Percentiles rank a stretch among this genome's conserved stretches.
phyloP scores from a whole-genome alignment of 1,140 invertebrate species.

The Micrasema minimum region DNA sequence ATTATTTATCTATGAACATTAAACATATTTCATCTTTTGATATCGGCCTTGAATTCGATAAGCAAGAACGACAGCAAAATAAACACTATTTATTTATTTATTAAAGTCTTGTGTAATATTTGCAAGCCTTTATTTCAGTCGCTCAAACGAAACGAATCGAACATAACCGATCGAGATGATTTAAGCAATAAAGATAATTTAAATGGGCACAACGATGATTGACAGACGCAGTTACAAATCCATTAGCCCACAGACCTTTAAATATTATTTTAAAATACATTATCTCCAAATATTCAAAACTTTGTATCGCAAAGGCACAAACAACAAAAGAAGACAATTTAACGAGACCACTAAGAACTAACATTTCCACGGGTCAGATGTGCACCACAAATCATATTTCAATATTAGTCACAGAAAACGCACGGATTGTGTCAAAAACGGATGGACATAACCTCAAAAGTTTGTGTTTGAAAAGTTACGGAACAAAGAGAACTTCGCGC shows the following conservation, averaged over 20 bases:
- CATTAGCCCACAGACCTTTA: conserved; percentile 24
- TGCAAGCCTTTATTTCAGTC: no score
- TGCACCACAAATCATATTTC: conserved; percentile 18
- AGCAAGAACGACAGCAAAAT: no score
- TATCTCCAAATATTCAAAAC: conserved; percentile 12
- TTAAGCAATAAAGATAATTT: neutral
- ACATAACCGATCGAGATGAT: neutral
- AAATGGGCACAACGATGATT: conserved; percentile 18
- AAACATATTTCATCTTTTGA: no score
- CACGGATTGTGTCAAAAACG: conserved; percentile 16
- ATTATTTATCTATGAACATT: no score
- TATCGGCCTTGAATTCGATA: no score
- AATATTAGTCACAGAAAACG: conserved; percentile 27
- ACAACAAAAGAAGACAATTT: conserved; percentile 9
- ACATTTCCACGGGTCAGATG: conserved; percentile 12
- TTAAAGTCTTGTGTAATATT: no score
- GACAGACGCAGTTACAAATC: conserved; percentile 8
- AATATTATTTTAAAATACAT: no score
- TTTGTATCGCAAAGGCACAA: conserved; percentile 17
- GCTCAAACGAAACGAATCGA: no score
- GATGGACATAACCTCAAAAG: conserved; percentile 16
- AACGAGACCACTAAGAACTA: conserved; percentile 16
- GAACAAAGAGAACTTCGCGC: conserved; percentile 36
- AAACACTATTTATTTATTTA: no score
- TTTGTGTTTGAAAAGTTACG: conserved; percentile 19